Percentiles rank a stretch among this genome's conserved stretches.
Conservation (phyloP, 2,797 vertebrate genomes). For the Alauda arvensis region DNA sequence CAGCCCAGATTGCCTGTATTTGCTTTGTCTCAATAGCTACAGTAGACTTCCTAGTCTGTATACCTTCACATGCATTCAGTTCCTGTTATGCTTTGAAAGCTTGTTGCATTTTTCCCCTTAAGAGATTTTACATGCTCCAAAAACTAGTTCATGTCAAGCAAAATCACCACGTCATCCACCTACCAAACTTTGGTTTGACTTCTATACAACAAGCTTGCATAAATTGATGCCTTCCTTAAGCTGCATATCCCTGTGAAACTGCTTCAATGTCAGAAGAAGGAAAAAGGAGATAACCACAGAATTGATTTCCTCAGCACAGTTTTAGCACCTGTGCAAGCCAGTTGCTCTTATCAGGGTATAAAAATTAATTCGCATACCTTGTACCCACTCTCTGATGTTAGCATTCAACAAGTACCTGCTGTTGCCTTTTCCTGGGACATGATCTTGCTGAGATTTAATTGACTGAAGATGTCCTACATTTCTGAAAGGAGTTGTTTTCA, state of each 20-base stretch:
- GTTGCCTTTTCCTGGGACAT: not conserved
- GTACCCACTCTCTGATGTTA: not conserved
- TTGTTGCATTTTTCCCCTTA: not conserved
- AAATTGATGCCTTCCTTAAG: not conserved
- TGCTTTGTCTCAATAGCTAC: not conserved
- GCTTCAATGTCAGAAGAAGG: not conserved
- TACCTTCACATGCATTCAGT: not conserved
- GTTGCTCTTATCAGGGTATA: not conserved
- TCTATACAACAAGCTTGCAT: not conserved
- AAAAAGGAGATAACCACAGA: not conserved
- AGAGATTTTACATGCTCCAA: not conserved
- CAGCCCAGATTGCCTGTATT: not conserved
- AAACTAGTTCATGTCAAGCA: not conserved
- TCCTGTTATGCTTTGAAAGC: not conserved
- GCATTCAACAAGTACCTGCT: not conserved
- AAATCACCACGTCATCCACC: not conserved
- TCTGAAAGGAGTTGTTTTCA: slow-evolving; percentile 1
- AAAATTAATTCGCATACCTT: not conserved
- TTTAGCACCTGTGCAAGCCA: not conserved
- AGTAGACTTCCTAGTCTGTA: not conserved
- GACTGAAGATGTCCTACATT: not conserved
- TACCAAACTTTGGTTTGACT: not conserved
- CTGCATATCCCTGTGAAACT: not conserved
- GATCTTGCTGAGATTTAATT: not conserved
- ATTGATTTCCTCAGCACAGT: not conserved